Base-by-base conservation (phyloP, 2,888 invertebrate species). In the Notocelia uddmanniana region DNA sequence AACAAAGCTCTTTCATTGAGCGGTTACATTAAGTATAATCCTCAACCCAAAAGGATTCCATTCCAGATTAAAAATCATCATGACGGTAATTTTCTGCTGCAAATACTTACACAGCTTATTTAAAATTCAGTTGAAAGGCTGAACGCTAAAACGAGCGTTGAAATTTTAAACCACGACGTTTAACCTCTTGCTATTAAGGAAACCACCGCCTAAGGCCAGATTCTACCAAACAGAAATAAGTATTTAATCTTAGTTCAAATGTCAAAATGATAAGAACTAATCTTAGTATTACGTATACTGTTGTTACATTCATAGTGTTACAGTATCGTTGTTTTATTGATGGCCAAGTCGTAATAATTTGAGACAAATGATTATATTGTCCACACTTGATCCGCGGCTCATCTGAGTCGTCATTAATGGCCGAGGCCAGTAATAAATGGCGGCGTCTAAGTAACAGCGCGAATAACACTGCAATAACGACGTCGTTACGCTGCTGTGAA, bases 401-500 rank as follows among this genome's bases (percentile, higher is more conserved):
- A 71, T 71, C 57, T 58, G 66, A 55, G 31, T 58, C 66, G 70
- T 74, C 76, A 74, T 77, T 77, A 77, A 77, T 75, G 75, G 74
- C 63, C 74, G 68, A 74, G 73, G 73, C 77, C 69, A 34, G 62
- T 76, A 76, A 77, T 74, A 77, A 77, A 79, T 77, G 73, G 69
- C 64, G 23, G 74, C 74, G 74, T 75, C 76, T 75, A 75, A 73
- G 69, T 73, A 76, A 73, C 73, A 73, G 45, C 70, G 63, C 34
- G 66, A 76, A 74, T 71, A 74, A 75, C 64, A 66, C 66, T 34
- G 74, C 74, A 77, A 76, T 80, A 79, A 80, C 76, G 78, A 77
- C 77, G 77, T 79, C 80, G 80, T 81, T 80, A 80, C 74, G 73
- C 75, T 67, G 50, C 75, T 71, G 77, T 82, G 83, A 83, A 82